Conservation (phyloP, 2,888 invertebrate species). For the Lithosia quadra region DNA sequence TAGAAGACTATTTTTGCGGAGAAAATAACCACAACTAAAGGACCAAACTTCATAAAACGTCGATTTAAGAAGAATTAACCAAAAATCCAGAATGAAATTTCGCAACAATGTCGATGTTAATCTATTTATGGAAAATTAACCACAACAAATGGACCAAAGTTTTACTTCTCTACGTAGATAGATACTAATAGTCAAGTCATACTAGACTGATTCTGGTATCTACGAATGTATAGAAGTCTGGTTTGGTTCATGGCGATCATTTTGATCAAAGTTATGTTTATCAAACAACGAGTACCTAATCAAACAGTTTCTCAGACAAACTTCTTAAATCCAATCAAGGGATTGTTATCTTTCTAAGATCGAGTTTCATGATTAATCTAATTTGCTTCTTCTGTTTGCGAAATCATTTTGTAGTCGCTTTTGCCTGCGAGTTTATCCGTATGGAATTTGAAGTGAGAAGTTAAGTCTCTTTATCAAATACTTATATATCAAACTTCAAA, state of each 20-base stretch:
- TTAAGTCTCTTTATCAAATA: neutral
- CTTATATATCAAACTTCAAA: neutral
- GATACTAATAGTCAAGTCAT: too few species aligned
- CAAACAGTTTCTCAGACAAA: neutral
- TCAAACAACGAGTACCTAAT: neutral
- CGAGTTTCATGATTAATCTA: neutral
- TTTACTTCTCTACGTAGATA: too few species aligned
- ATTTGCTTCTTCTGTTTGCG: neutral
- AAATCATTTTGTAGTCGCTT: neutral
- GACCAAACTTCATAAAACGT: too few species aligned
- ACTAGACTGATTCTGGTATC: too few species aligned
- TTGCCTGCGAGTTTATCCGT: neutral
- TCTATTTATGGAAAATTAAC: too few species aligned
- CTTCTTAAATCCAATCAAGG: neutral
- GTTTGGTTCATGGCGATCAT: neutral
- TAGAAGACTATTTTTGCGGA: too few species aligned
- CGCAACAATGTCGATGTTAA: too few species aligned
- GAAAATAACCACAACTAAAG: neutral
- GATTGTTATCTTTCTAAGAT: neutral
- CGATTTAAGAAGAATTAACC: too few species aligned
- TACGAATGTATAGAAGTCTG: neutral
- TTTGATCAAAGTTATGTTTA: neutral
- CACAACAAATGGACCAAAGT: too few species aligned
- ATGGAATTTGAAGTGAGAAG: neutral
- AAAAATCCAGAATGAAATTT: too few species aligned